A percentile compares a stretch with the other conserved stretches of the same genome.
Conservation (phyloP, 1,140 invertebrate genomes). For the Centruroides vittatus region DNA sequence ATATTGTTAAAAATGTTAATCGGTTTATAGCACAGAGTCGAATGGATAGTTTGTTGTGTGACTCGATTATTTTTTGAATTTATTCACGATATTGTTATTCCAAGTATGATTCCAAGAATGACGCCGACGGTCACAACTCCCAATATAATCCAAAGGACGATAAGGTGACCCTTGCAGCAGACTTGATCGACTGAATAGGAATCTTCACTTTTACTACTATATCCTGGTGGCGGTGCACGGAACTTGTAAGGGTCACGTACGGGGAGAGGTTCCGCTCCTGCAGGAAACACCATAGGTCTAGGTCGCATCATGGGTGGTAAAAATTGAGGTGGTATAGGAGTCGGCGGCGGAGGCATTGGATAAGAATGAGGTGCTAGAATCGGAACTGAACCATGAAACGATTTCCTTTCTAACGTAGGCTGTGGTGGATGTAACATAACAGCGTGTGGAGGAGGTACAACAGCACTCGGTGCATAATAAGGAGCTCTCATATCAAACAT, state of each 20-base stretch:
- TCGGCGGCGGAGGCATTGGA: no score
- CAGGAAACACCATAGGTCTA: conserved; percentile 12
- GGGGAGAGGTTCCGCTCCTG: conserved; percentile 13
- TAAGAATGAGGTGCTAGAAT: neutral
- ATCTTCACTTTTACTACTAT: conserved; percentile 7
- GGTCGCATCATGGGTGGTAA: conserved; percentile 12
- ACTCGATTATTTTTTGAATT: neutral
- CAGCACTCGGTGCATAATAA: neutral
- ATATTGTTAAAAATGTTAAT: no score
- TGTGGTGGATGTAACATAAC: neutral
- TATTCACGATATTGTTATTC: conserved; percentile 15
- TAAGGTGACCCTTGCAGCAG: conserved; percentile 24
- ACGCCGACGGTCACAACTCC: conserved; percentile 26
- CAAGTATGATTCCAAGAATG: conserved; percentile 25
- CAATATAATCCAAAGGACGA: conserved; percentile 27
- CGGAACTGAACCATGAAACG: conserved; percentile 15
- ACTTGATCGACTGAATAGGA: conserved; percentile 11
- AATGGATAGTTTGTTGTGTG: no score
- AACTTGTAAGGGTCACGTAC: conserved; percentile 15
- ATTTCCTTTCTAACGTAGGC: conserved; percentile 11
- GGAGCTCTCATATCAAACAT: conserved; percentile 9
- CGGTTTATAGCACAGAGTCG: no score
- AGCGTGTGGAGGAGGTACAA: neutral
- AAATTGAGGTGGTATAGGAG: conserved; percentile 2
- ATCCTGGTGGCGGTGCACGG: conserved; percentile 8